phyloP scores from a whole-genome alignment of 2,113 vertebrate species.

The Eulemur macaco region DNA sequence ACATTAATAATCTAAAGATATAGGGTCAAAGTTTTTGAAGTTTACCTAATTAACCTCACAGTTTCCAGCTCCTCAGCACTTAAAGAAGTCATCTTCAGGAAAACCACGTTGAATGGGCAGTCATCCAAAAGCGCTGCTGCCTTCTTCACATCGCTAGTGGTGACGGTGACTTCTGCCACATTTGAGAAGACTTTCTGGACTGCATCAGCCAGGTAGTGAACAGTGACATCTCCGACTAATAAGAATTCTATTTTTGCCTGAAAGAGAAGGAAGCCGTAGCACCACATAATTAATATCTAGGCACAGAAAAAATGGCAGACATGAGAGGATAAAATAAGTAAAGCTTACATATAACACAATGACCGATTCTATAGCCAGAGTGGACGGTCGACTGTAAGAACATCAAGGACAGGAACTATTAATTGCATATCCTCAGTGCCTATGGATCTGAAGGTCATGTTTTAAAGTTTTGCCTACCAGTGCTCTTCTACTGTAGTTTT shows the following conservation, averaged over 20 bases:
- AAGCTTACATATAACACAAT: background rate
- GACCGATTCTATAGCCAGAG: background rate
- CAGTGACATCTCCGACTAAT: constrained; percentile 61
- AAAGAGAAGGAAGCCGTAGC: constrained; percentile 42
- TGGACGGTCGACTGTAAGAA: no score
- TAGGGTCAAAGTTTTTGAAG: background rate
- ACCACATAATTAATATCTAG: background rate
- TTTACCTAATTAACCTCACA: constrained; percentile 65
- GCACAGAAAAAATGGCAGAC: background rate
- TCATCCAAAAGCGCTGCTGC: accelerated
- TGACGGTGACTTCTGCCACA: background rate
- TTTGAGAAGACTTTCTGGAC: constrained; percentile 43
- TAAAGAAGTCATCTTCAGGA: constrained; percentile 61
- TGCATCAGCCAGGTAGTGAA: constrained; percentile 5
- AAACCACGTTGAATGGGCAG: background rate
- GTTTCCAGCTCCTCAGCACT: constrained; percentile 44
- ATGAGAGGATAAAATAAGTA: background rate
- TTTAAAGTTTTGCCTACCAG: background rate
- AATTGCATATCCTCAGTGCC: background rate
- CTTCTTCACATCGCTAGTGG: background rate
- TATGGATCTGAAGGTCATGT: background rate
- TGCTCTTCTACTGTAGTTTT: background rate
- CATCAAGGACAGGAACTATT: background rate
- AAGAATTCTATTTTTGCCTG: constrained; percentile 50
- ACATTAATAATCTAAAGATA: background rate